Evolutionary conservation across 2,113 vertebrate species (phyloP).

Genomic region (Oreochromis niloticus): DNA sequence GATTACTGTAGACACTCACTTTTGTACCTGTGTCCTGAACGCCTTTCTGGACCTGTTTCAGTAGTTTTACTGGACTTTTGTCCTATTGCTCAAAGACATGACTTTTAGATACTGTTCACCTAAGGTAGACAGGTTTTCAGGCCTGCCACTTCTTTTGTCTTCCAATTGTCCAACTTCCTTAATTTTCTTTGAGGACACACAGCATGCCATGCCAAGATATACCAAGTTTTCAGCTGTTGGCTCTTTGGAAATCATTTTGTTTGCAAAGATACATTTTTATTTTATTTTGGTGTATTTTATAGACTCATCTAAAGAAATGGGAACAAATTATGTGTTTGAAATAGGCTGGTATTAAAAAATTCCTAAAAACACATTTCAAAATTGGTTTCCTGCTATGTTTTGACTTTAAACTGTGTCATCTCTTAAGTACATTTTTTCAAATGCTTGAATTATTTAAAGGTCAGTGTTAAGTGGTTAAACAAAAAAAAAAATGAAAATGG

Average conservation of each 20-base stretch:
- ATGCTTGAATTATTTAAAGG: not conserved
- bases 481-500: not conserved
- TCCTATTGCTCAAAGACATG: not conserved
- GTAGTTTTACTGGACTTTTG: not conserved
- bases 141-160: not conserved
- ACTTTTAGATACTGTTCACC: not conserved
- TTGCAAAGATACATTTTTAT: not conserved
- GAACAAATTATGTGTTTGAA: not conserved
- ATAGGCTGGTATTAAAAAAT: not conserved
- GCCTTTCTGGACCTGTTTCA: fast-evolving
- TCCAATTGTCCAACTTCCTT: not conserved
- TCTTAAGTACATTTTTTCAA: not conserved
- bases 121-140: not conserved
- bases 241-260: not conserved
- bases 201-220: not conserved
- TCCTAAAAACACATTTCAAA: not conserved
- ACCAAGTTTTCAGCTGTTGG: not conserved
- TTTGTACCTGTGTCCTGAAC: not conserved
- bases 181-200: not conserved
- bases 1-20: not conserved
- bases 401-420: not conserved
- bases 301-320: not conserved
- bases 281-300: not conserved
- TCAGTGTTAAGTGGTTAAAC: not conserved
- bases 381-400: not conserved